phyloP scores from a whole-genome alignment of 2,797 vertebrate genomes.

The Graptemys geographica region DNA sequence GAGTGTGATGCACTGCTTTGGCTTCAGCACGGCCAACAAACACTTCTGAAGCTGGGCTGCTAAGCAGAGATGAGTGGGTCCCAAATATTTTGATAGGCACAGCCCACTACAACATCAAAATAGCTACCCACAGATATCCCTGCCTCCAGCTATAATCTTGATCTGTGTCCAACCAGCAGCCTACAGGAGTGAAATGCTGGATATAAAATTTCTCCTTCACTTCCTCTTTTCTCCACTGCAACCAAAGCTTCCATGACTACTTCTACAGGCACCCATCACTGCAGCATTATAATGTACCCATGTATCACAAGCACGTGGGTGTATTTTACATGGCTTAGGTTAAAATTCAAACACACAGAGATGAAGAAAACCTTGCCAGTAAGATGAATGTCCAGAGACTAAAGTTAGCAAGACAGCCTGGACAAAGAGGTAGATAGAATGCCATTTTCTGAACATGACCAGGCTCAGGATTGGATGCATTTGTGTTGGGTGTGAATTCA shows the following conservation, averaged over 20 bases:
- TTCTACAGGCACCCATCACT: constrained; percentile 10
- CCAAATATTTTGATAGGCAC: constrained; percentile 70
- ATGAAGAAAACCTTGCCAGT: not conserved
- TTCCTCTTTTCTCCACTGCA: constrained; percentile 12
- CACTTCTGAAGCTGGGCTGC: accelerated
- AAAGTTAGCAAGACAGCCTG: not conserved
- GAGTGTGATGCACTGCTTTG: constrained; percentile 1
- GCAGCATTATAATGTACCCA: not conserved
- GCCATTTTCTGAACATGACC: not conserved
- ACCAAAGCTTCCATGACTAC: constrained; percentile 31
- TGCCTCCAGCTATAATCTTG: constrained; percentile 40
- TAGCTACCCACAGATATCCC: constrained; percentile 45
- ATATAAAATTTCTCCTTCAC: constrained; percentile 50
- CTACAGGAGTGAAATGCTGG: constrained; percentile 51
- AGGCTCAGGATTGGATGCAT: not conserved
- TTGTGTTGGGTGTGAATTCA: not conserved
- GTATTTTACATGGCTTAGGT: not conserved
- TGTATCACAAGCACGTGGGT: constrained; percentile 6
- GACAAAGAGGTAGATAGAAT: not conserved
- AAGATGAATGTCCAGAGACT: constrained; percentile 10
- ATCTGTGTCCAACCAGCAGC: constrained; percentile 55
- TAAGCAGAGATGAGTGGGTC: constrained; percentile 28
- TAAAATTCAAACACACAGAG: not conserved
- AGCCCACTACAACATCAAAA: constrained; percentile 33
- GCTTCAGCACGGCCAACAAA: not conserved